phyloP scores from a whole-genome alignment of 2,888 invertebrate species.

The Halictus quadricinctus region DNA sequence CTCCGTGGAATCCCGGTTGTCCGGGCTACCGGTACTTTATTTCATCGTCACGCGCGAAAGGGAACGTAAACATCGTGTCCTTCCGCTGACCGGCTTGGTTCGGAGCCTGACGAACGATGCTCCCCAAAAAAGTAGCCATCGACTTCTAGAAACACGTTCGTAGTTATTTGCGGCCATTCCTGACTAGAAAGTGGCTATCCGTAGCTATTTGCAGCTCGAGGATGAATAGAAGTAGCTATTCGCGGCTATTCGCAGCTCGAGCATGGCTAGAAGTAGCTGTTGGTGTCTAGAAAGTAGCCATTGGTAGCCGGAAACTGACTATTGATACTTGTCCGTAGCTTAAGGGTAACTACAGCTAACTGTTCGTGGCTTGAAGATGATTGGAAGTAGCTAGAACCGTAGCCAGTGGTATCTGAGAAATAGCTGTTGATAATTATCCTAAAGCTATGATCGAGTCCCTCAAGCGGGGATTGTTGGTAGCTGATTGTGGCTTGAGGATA shows the following conservation, averaged over 20 bases:
- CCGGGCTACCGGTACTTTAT: neutral
- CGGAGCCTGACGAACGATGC: neutral
- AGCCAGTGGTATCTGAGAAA: too few relatives aligned
- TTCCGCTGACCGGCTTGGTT: neutral
- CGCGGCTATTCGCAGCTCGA: neutral
- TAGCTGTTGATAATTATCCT: too few relatives aligned
- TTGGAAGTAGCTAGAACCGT: neutral
- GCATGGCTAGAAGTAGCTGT: neutral
- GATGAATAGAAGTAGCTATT: neutral
- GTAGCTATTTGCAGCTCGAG: neutral
- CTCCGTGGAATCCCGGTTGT: conserved; percentile 10
- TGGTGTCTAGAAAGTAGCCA: neutral
- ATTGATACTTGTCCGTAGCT: too few relatives aligned
- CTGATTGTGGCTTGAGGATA: neutral
- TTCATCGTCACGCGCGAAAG: neutral
- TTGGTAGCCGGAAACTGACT: too few relatives aligned
- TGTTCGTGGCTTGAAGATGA: neutral
- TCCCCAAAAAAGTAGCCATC: neutral
- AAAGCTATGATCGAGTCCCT: too few relatives aligned
- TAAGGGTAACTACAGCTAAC: too few relatives aligned
- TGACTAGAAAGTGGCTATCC: neutral
- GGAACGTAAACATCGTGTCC: neutral
- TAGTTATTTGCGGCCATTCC: neutral
- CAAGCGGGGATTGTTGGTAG: too few relatives aligned
- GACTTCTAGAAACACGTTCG: neutral